Conservation (phyloP, 2,888 invertebrate genomes). For the Drosophila helvetica region DNA sequence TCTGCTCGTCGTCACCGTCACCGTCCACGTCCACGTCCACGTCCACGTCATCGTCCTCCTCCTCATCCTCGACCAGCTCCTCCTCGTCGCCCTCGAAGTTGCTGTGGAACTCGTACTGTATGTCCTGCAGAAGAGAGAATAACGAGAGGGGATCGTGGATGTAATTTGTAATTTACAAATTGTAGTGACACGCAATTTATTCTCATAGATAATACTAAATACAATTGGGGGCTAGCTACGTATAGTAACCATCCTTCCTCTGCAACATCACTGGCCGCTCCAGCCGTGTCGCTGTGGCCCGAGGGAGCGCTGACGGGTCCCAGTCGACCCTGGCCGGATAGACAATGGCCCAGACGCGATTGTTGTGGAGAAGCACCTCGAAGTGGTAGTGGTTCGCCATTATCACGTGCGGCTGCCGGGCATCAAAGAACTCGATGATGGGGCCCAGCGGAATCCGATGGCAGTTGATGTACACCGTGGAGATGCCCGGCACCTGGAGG, state of each 20-base stretch:
- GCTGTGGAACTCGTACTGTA: conserved; percentile 85
- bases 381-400: conserved; percentile 45
- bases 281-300: rapidly evolving
- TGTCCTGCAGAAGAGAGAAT: conserved; percentile 83
- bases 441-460: conserved; percentile 31
- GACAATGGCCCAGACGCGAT: conserved; percentile 22
- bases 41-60: conserved; percentile 48
- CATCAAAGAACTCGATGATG: conserved; percentile 17
- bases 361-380: conserved; percentile 36
- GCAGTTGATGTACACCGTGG: conserved; percentile 57
- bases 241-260: too few relatives aligned
- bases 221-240: rapidly evolving
- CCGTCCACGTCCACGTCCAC: conserved; percentile 62
- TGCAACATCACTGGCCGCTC: not conserved
- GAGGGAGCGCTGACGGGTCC: not conserved
- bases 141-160: not conserved
- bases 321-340: conserved; percentile 49
- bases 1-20: conserved; percentile 66
- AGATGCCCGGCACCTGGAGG: conserved; percentile 18
- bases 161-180: too few relatives aligned
- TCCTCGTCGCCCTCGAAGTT: conserved; percentile 78
- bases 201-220: not conserved
- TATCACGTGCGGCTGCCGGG: conserved; percentile 19
- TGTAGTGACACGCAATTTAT: not conserved
- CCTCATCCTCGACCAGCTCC: conserved; percentile 57